phyloP scores from a whole-genome alignment of 2,888 invertebrate species.

The Stegana nigrithorax region DNA sequence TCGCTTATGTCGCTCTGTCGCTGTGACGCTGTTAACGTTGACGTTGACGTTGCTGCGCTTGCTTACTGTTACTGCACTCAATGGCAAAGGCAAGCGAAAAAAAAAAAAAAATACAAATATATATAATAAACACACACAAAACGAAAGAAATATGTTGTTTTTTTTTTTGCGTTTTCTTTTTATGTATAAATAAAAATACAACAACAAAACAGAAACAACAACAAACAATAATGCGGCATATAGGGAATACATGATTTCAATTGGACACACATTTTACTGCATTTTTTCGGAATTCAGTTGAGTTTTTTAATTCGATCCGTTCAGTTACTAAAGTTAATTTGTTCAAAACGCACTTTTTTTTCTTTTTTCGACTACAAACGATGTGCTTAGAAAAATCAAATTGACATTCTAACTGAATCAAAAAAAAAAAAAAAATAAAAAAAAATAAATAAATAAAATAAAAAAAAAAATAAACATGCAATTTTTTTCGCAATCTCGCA shows the following conservation, averaged over 20 bases:
- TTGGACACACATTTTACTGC: slow-evolving; percentile 61
- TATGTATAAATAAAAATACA: slow-evolving; percentile 16
- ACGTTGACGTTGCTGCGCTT: slow-evolving; percentile 3
- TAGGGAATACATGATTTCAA: slow-evolving; percentile 50
- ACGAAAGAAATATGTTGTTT: slow-evolving; percentile 33
- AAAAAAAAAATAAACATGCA: slow-evolving; percentile 3
- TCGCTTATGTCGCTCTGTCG: too few species aligned
- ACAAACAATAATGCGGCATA: slow-evolving; percentile 16
- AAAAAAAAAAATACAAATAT: slow-evolving; percentile 32
- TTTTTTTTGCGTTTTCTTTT: slow-evolving; percentile 4
- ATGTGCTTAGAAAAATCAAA: too few species aligned
- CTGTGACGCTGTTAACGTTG: slow-evolving; percentile 10
- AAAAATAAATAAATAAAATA: slow-evolving; percentile 3
- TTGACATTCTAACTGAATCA: neutral
- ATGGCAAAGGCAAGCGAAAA: slow-evolving; percentile 47
- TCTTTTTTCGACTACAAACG: neutral
- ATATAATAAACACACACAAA: slow-evolving; percentile 27
- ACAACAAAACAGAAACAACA: slow-evolving; percentile 34
- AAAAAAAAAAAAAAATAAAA: slow-evolving; percentile 1
- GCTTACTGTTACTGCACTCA: slow-evolving; percentile 28
- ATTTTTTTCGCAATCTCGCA: slow-evolving; percentile 22
- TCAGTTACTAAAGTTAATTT: slow-evolving; percentile 65
- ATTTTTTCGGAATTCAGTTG: slow-evolving; percentile 69
- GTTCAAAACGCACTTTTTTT: slow-evolving; percentile 55
- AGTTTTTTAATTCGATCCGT: slow-evolving; percentile 69